Percentiles rank a stretch among this genome's conserved stretches.
phyloP scores from a whole-genome alignment of 2,113 vertebrate species.

The Ondatra zibethicus region DNA sequence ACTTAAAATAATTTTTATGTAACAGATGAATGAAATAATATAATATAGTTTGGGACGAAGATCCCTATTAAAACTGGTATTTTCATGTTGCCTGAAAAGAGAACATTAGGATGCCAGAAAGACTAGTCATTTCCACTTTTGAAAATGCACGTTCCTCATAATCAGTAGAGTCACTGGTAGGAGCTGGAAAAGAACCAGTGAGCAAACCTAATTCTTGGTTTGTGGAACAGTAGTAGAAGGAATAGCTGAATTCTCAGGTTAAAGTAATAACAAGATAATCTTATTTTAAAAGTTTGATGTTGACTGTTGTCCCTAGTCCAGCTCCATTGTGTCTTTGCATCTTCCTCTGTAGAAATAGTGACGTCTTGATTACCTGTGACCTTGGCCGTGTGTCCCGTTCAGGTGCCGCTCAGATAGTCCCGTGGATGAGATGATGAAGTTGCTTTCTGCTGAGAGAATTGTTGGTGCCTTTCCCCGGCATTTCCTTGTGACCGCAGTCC shows the following conservation, averaged over 20 bases:
- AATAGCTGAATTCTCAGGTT: slow-evolving; percentile 19
- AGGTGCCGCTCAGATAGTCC: background rate
- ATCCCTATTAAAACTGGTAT: background rate
- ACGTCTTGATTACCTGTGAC: background rate
- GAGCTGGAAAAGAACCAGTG: slow-evolving; percentile 32
- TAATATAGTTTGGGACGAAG: background rate
- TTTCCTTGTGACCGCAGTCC: background rate
- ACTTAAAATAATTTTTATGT: slow-evolving; percentile 39
- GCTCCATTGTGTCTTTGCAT: background rate
- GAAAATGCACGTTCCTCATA: slow-evolving; percentile 9
- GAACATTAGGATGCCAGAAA: background rate
- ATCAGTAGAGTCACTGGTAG: background rate
- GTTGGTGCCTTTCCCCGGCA: background rate
- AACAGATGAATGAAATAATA: slow-evolving; percentile 1
- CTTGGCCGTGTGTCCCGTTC: background rate
- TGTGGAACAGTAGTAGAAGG: slow-evolving; percentile 25
- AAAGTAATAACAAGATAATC: slow-evolving; percentile 57
- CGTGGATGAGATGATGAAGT: background rate
- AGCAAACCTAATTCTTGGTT: slow-evolving; percentile 49
- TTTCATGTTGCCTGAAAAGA: slow-evolving; percentile 9
- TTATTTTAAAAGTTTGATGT: slow-evolving; percentile 45
- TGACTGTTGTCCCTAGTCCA: background rate
- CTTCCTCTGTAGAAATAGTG: background rate
- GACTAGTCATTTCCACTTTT: slow-evolving; percentile 24
- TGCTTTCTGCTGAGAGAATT: background rate